phyloP scores from a whole-genome alignment of 2,888 invertebrate genomes.

The Eilema depressum region DNA sequence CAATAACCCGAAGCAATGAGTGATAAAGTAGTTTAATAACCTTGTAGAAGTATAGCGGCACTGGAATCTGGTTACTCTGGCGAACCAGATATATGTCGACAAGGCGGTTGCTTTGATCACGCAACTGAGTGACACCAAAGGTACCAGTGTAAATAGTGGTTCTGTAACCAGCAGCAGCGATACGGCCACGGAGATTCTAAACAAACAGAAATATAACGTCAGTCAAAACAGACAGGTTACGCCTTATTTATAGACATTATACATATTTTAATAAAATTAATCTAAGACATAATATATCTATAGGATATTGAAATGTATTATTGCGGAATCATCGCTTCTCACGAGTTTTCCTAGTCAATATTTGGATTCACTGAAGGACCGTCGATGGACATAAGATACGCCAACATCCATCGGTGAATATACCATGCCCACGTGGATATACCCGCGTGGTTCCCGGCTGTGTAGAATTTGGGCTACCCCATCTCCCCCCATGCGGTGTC shows the following conservation, averaged over 20 bases:
- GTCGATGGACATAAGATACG: not conserved
- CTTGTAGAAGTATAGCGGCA: constrained; percentile 80
- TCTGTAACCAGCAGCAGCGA: constrained; percentile 70
- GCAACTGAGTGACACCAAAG: constrained; percentile 86
- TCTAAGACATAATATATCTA: not conserved
- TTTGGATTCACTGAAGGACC: not conserved
- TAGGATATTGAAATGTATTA: too few relatives aligned
- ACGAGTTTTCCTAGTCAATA: not conserved
- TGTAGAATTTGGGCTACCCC: too few relatives aligned
- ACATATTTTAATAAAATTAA: not conserved
- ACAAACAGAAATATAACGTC: not conserved
- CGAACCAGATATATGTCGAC: constrained; percentile 76
- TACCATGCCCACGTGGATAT: too few relatives aligned
- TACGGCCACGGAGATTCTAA: constrained; percentile 24
- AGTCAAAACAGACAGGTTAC: not conserved
- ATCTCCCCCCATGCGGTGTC: too few relatives aligned
- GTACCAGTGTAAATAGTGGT: constrained; percentile 87
- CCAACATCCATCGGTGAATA: too few relatives aligned
- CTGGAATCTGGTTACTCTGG: constrained; percentile 71
- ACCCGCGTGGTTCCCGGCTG: too few relatives aligned
- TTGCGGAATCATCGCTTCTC: not conserved
- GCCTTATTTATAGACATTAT: too few relatives aligned
- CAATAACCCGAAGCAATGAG: not conserved
- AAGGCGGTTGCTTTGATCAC: constrained; percentile 64
- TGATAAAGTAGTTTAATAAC: constrained; percentile 49